Base-by-base conservation (phyloP, 2,113 vertebrate genomes). In the Pteronura brasiliensis region DNA sequence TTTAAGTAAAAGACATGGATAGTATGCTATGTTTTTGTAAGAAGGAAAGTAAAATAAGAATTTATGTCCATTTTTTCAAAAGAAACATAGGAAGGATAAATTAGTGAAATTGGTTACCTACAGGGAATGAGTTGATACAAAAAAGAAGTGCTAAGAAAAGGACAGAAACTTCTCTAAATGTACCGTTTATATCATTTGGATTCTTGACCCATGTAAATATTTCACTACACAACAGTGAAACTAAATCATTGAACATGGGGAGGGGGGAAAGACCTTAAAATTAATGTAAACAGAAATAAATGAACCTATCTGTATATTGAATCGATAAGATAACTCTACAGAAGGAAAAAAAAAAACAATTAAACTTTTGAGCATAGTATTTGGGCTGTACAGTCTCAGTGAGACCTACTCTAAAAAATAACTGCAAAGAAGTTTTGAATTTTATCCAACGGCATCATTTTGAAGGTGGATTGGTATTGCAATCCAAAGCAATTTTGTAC, bases 131-230 rank as follows among this genome's bases (percentile, higher is more conserved):
- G 12, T 49, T 23, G 11, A 92, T 89, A 36, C 34, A 39, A 63
- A 36, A 8, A 72, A 27, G 52, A 85, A 85, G 52, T 34, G 3
- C 39, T 65, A 52, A 71, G 9, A 47, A 92, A 92, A 25, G 36
- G 23, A 44, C 39, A 86, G 44, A 95, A 61, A 49, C 23, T 82
- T 39, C 39, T 80, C 52, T 25, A 79, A 71, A 8, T 34, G 6
- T 52, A 25, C 29, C 3, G 23, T 95, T 61, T 8, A 1, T 42
- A 36, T 49, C 47, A 11, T 39, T 74, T 85, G 77, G 13, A 49
- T 61, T 95, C 92, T 92, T 61, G 42, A 89, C 42, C 39, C 52
- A 63, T 71, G 44, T 61, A 95, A 93, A 89, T 63, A 74, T 85
- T 88, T 85, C 63, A 57, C 36, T 27, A 39, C 21, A 18, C 52